phyloP scores from a whole-genome alignment of 2,888 invertebrate genomes.

The Drosophila parthenogenetica region DNA sequence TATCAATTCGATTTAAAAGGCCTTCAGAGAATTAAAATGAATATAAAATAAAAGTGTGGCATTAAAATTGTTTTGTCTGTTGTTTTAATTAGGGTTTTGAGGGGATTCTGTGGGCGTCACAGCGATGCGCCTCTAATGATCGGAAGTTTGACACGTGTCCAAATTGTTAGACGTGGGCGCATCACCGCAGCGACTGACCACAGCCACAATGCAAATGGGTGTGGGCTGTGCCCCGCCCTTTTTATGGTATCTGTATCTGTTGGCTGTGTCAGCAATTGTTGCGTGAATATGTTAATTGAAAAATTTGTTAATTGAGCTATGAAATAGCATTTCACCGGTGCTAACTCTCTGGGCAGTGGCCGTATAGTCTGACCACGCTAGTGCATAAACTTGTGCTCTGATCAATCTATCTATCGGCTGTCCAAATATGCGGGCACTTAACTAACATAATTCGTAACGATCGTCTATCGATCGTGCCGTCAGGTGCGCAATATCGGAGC shows the following conservation, averaged over 20 bases:
- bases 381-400: too few relatives aligned
- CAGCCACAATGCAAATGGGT: conserved; percentile 9
- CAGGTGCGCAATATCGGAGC: conserved; percentile 62
- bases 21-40: conserved; percentile 18
- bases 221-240: conserved; percentile 51
- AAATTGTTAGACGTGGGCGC: conserved; percentile 38
- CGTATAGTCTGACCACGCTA: background rate
- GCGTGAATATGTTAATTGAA: conserved; percentile 81
- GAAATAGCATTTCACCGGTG: conserved; percentile 64
- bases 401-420: conserved; percentile 35
- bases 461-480: conserved; percentile 56
- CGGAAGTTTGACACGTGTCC: conserved; percentile 79
- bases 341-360: background rate
- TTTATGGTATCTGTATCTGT: too few relatives aligned
- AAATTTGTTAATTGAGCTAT: conserved; percentile 70
- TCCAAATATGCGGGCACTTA: conserved; percentile 70
- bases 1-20: conserved; percentile 58
- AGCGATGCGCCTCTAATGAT: conserved; percentile 71
- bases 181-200: conserved; percentile 24
- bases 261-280: conserved; percentile 60
- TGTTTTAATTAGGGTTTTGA: conserved; percentile 70
- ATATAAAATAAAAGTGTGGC: conserved; percentile 45
- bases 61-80: conserved; percentile 73
- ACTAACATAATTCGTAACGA: conserved; percentile 61
- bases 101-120: conserved; percentile 57